Evolutionary conservation across 2,888 invertebrate genomes (phyloP), one percentile per base, ranked within the genome.

Genomic region (Sepiola atlantica): DNA sequence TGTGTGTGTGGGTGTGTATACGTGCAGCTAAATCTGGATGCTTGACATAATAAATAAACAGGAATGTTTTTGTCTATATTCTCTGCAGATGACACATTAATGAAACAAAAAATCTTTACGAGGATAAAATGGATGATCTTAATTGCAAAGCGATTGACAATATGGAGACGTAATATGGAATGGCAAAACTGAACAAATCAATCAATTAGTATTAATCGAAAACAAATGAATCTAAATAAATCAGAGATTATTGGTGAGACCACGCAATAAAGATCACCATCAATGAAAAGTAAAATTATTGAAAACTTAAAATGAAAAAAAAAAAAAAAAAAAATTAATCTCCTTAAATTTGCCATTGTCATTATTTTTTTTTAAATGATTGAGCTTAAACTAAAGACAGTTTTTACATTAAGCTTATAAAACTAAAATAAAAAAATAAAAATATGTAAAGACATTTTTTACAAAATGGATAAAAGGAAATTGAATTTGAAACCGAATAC

Each of bases 281-380:
- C 14, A 77, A n/a, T 32, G 77, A n/a, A 77, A 77, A 77, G n/a
- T 77, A 77, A 77, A 77, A 77, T 77, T 16, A 77, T 77, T 77
- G 14, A 32, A 77, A n/a, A 77, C 16, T 77, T n/a, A 16, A 93
- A 92, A 61, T 93, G 90, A n/a, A 93, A 90, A 93, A 35, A 21
- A 77, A 91, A 35, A n/a, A n/a, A n/a, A 45, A 35, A 94, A 93
- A 93, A 61, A 94, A 57, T 54, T 32, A 54, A 90, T n/a, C 55
- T 55, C 90, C 6, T 55, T n/a, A 28, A 94, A 24, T n/a, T 35
- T 93, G 10, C 92, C 54, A 55, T n/a, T 77, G n/a, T 77, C 77
- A 77, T 77, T 77, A n/a, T 21, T 16, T n/a, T n/a, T 21, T 4
- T n/a, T n/a, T 77, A n/a, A 4, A 77, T 77, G n/a, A 77, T n/a